Evolutionary conservation across 2,888 invertebrate genomes (phyloP).

Genomic region (Drosophila pseudotakahashii): DNA sequence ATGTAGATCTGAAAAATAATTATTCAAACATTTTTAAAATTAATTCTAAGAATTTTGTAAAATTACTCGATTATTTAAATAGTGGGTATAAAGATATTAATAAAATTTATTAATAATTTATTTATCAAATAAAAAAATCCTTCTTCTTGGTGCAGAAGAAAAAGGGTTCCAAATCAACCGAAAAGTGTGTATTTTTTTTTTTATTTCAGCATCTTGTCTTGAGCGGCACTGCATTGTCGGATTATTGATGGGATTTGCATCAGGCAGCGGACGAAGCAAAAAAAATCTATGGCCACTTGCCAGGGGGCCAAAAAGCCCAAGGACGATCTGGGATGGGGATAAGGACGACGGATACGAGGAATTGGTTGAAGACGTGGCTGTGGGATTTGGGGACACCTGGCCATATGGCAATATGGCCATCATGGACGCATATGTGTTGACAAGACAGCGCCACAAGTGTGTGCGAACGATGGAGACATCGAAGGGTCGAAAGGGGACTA

Average conservation of each 20-base stretch:
- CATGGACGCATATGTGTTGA: constrained; percentile 29
- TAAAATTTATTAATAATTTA: too few species aligned
- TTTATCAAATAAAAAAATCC: too few species aligned
- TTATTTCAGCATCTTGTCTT: background rate
- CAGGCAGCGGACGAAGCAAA: constrained; percentile 7
- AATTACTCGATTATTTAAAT: too few species aligned
- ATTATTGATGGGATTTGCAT: constrained; percentile 40
- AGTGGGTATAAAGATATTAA: too few species aligned
- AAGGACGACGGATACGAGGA: background rate
- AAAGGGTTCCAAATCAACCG: background rate
- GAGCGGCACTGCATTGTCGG: constrained; percentile 25
- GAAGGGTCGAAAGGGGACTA: background rate
- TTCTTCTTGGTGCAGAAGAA: background rate
- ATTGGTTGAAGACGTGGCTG: background rate
- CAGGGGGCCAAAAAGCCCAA: constrained; percentile 8
- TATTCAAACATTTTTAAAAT: too few species aligned
- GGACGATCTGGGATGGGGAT: background rate
- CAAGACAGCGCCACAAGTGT: constrained; percentile 37
- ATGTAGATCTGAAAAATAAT: too few species aligned
- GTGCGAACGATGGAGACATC: constrained; percentile 11
- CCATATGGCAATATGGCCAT: constrained; percentile 16
- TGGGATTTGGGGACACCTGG: constrained; percentile 22
- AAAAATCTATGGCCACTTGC: constrained; percentile 25
- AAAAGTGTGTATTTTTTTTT: background rate
- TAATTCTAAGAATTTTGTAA: too few species aligned